phyloP scores from a whole-genome alignment of 2,113 vertebrate species.

The Erythrolamprus reginae region DNA sequence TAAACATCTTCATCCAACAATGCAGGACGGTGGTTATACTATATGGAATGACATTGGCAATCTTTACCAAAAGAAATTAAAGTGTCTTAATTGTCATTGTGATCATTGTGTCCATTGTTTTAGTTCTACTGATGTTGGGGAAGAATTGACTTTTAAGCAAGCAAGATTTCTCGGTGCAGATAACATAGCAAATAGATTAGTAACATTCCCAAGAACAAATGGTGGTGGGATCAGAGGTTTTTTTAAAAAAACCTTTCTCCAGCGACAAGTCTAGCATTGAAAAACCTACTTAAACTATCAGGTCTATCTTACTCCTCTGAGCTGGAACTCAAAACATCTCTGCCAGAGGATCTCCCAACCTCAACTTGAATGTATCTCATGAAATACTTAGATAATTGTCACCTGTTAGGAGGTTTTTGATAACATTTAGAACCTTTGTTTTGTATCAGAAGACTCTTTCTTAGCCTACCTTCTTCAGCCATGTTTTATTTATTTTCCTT shows the following conservation, averaged over 20 bases:
- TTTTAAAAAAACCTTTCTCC: background rate
- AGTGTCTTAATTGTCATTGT: background rate
- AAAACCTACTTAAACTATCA: background rate
- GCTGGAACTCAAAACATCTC: background rate
- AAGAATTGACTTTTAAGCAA: background rate
- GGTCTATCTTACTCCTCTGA: background rate
- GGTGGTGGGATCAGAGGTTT: too few relatives aligned
- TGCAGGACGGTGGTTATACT: background rate
- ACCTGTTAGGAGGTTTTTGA: background rate
- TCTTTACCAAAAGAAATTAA: slow-evolving; percentile 3
- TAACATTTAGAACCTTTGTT: background rate
- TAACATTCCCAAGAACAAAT: background rate
- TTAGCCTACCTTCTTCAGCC: background rate
- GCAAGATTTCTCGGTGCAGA: too few relatives aligned
- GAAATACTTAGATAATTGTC: background rate
- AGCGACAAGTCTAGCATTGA: background rate
- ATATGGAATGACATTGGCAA: slow-evolving; percentile 2
- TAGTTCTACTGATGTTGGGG: background rate
- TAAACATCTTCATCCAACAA: background rate
- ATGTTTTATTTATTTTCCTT: background rate
- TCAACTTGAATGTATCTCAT: background rate
- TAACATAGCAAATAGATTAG: background rate
- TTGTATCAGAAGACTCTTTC: background rate
- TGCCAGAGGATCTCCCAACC: background rate
- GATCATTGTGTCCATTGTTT: background rate